These are phyloP conservation scores for Isichthys henryi DNA, from an alignment of 2,113 vertebrate species.

Conservation along the genomic window DNA sequence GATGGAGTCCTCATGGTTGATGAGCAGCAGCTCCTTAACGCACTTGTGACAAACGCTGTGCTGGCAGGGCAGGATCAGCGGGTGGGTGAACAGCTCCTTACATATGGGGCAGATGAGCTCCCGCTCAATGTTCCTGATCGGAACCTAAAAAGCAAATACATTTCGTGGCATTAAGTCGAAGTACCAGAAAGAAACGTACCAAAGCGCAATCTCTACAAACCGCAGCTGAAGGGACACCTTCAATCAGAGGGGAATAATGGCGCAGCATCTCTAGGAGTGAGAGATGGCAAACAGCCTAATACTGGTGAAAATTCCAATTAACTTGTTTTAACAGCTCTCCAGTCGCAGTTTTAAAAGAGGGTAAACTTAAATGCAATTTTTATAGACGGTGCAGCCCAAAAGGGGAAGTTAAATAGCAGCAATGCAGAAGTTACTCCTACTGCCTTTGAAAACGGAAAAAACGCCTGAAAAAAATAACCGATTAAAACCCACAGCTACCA, in stretches of 20 bases:
- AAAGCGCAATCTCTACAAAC: neutral
- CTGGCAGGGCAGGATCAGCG: conserved; percentile 91
- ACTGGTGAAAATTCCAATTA: neutral
- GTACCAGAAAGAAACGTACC: neutral
- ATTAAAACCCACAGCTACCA: neutral
- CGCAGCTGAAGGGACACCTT: neutral
- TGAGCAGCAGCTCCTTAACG: conserved; percentile 82
- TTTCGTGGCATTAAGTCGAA: neutral
- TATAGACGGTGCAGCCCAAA: neutral
- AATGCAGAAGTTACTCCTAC: neutral
- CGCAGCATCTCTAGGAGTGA: neutral
- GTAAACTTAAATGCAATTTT: neutral
- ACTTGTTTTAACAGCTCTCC: neutral
- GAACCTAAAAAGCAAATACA: conserved; percentile 56
- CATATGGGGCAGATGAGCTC: conserved; percentile 95
- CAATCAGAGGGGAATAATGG: neutral
- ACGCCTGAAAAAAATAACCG: neutral
- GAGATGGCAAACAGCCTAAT: neutral
- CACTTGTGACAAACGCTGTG: conserved; percentile 96
- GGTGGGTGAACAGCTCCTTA: conserved; percentile 93
- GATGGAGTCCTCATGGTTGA: conserved; percentile 76
- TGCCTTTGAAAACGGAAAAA: neutral
- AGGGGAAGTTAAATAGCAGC: neutral
- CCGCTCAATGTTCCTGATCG: conserved; percentile 89
- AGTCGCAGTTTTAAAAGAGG: neutral